Evolutionary conservation across 2,797 vertebrate genomes (phyloP).

Genomic region (Lates japonicus): DNA sequence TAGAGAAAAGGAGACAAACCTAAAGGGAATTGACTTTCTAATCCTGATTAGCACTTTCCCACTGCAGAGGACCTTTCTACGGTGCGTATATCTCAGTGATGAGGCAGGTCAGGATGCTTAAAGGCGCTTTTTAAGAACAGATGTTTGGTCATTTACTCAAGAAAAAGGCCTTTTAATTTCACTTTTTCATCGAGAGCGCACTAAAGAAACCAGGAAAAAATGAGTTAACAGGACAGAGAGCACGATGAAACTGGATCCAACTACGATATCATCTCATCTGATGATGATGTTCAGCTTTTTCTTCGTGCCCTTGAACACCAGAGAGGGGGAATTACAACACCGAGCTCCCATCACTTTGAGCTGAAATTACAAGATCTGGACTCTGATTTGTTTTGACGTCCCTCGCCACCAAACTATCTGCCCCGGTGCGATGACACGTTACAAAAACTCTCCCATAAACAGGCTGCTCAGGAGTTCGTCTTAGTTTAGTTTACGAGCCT

Average conservation of each 20-base stretch:
- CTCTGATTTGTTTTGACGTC: slow-evolving; percentile 49
- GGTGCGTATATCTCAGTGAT: not conserved
- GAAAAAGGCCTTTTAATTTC: not conserved
- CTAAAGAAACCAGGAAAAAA: not conserved
- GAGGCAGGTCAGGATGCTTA: not conserved
- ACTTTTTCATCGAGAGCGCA: not conserved
- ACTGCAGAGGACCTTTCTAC: slow-evolving; percentile 14
- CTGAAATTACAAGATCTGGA: slow-evolving; percentile 42
- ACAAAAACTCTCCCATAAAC: slow-evolving; percentile 37
- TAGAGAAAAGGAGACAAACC: slow-evolving; percentile 32
- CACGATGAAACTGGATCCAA: not conserved
- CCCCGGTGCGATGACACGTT: slow-evolving; percentile 37
- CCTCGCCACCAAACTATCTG: not conserved
- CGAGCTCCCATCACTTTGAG: slow-evolving; percentile 8
- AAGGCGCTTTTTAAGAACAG: not conserved
- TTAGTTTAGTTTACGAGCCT: slow-evolving; percentile 14
- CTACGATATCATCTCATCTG: not conserved
- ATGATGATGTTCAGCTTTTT: not conserved
- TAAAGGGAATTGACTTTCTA: slow-evolving; percentile 54
- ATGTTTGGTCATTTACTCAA: not conserved
- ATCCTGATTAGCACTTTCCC: slow-evolving; percentile 59
- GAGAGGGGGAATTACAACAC: slow-evolving; percentile 11
- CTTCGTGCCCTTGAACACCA: not conserved
- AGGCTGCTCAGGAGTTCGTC: not conserved
- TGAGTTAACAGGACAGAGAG: not conserved